Evolutionary conservation across 1,140 invertebrate species (phyloP).

Genomic region (Rhagoletis zephyria): DNA sequence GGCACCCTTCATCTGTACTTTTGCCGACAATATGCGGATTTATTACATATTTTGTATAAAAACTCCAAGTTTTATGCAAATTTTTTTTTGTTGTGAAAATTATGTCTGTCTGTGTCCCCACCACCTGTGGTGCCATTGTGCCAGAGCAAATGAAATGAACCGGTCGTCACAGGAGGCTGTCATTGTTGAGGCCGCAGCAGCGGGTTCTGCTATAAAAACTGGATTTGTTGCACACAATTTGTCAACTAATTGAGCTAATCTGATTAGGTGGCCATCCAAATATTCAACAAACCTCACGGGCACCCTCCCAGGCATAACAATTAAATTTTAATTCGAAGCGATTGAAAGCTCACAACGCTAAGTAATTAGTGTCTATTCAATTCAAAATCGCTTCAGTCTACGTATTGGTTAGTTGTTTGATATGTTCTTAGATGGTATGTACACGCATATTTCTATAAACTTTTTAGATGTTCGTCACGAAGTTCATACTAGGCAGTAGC

Average conservation of each 20-base stretch:
- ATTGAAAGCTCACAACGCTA: too few relatives aligned
- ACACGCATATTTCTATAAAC: too few relatives aligned
- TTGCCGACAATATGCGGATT: not conserved
- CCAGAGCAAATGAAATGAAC: not conserved
- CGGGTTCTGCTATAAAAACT: not conserved
- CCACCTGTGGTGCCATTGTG: conserved; percentile 36
- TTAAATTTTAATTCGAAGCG: not conserved
- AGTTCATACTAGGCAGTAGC: too few relatives aligned
- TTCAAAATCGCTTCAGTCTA: too few relatives aligned
- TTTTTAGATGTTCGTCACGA: too few relatives aligned
- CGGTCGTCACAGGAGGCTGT: not conserved
- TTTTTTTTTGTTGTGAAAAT: not conserved
- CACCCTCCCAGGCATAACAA: not conserved
- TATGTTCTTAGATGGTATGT: too few relatives aligned
- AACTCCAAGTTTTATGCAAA: not conserved
- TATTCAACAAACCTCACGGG: not conserved
- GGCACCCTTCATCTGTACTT: conserved; percentile 9
- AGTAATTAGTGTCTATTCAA: too few relatives aligned
- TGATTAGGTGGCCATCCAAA: not conserved
- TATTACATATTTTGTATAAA: not conserved
- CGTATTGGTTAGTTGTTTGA: too few relatives aligned
- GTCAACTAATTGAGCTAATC: not conserved
- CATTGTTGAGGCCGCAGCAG: not conserved
- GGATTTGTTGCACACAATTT: not conserved
- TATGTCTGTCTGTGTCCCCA: not conserved